Evolutionary conservation across 2,888 invertebrate species (phyloP).

Genomic region (Drosophila pseudotakahashii): DNA sequence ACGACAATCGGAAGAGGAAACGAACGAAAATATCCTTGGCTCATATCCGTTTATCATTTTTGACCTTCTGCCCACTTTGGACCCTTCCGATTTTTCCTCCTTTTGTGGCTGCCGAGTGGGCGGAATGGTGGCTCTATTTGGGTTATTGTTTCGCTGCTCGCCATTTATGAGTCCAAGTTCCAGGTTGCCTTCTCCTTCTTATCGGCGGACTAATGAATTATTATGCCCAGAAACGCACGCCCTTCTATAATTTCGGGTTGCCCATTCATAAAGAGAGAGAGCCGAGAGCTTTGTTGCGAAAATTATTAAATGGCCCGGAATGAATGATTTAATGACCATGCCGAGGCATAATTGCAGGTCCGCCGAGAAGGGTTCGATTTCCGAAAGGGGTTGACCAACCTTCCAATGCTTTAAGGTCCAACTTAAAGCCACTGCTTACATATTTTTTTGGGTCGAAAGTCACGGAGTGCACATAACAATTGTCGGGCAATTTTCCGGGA

Average conservation of each 20-base stretch:
- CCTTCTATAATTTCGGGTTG: conserved; percentile 17
- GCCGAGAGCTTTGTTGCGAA: conserved; percentile 48
- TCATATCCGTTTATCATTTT: conserved; percentile 82
- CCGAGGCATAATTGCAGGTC: conserved; percentile 62
- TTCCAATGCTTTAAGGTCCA: conserved; percentile 20
- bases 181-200: conserved; percentile 21
- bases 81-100: conserved; percentile 29
- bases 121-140: conserved; percentile 50
- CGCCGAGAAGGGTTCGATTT: conserved; percentile 56
- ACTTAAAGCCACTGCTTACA: conserved; percentile 9
- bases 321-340: conserved; percentile 81
- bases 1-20: conserved; percentile 62
- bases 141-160: conserved; percentile 66
- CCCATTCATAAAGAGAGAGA: neutral
- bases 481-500: conserved; percentile 55
- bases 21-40: conserved; percentile 70
- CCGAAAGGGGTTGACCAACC: conserved; percentile 51
- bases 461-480: conserved; percentile 73
- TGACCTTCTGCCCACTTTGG: conserved; percentile 76
- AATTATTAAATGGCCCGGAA: conserved; percentile 81
- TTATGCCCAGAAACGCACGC: conserved; percentile 58
- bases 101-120: conserved; percentile 33
- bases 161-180: conserved; percentile 22
- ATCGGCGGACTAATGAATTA: conserved; percentile 71
- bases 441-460: conserved; percentile 30